Percentiles rank a stretch among this genome's conserved stretches.
These are phyloP conservation scores for Caenorhabditis doughertyi DNA, from an alignment of 2,888 invertebrate species.

Conservation along the genomic window DNA sequence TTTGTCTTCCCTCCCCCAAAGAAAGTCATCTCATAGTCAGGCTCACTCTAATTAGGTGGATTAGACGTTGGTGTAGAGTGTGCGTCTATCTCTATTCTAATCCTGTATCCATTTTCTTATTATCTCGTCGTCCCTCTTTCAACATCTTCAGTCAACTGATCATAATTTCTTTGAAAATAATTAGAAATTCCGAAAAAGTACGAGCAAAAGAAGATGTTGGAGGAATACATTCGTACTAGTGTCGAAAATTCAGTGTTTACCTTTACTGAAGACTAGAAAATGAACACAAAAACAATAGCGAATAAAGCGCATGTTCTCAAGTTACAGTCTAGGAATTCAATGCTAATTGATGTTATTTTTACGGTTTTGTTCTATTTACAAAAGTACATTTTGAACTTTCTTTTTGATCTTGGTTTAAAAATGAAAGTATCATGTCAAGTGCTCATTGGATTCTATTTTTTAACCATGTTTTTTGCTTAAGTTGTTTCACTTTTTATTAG, in stretches of 20 bases:
- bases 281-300: slow-evolving; percentile 2
- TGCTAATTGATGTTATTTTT: no score
- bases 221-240: slow-evolving; percentile 35
- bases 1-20: background rate
- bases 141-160: slow-evolving; percentile 28
- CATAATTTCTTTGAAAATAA: slow-evolving; percentile 34
- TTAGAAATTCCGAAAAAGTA: slow-evolving; percentile 25
- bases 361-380: no score
- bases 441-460: no score
- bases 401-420: no score
- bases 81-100: slow-evolving; percentile 31
- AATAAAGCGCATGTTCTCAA: slow-evolving; percentile 3
- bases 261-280: background rate
- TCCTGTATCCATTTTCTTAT: slow-evolving; percentile 34
- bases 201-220: background rate
- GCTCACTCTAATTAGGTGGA: slow-evolving; percentile 36
- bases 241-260: background rate
- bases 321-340: no score
- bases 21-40: slow-evolving; percentile 7
- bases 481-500: no score
- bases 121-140: background rate
- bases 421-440: no score
- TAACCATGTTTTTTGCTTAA: no score
- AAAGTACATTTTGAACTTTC: no score
- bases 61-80: background rate